These are phyloP conservation scores for Morinoia aosen DNA, from an alignment of 2,888 invertebrate species.

Conservation along the genomic window DNA sequence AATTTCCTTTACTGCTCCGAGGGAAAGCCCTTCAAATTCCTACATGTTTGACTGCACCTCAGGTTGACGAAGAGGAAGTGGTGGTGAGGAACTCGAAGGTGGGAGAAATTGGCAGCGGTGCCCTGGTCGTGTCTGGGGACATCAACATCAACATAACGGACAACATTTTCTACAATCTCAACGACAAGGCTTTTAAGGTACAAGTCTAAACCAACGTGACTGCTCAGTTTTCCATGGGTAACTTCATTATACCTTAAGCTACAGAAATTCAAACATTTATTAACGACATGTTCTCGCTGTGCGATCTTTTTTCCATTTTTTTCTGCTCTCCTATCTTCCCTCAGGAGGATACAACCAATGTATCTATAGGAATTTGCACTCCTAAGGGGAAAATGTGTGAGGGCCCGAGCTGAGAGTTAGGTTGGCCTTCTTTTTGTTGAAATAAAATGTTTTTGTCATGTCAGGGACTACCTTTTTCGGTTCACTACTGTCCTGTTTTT, in stretches of 20 bases:
- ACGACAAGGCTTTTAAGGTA: constrained; percentile 57
- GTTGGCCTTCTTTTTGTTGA: no score
- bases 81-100: constrained; percentile 52
- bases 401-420: no score
- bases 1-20: no score
- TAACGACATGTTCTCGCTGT: background rate
- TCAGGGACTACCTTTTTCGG: no score
- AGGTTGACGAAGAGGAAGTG: constrained; percentile 57
- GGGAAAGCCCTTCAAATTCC: no score
- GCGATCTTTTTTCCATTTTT: background rate
- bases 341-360: no score
- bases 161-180: constrained; percentile 55
- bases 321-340: no score
- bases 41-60: background rate
- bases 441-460: no score
- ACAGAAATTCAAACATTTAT: background rate
- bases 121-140: constrained; percentile 54
- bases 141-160: constrained; percentile 56
- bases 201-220: background rate
- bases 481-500: no score
- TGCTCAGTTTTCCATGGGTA: background rate
- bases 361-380: no score
- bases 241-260: background rate
- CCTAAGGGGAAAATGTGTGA: no score
- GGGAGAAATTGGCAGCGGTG: constrained; percentile 45